Evolutionary conservation across 2,797 vertebrate genomes (phyloP).

Genomic region (Lagorchestes hirsutus): DNA sequence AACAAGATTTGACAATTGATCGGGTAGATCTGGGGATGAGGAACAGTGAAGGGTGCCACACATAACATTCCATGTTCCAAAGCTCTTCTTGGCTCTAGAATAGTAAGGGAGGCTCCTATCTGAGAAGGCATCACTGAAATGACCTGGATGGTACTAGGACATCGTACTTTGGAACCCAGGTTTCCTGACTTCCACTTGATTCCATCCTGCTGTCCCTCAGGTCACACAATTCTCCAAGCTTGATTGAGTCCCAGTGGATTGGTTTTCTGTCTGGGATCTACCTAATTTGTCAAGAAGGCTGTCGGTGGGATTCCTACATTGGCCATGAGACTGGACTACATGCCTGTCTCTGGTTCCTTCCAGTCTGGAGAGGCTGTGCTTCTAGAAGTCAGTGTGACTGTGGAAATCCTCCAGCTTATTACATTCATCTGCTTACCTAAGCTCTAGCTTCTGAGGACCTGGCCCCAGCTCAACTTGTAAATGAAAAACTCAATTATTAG

Average conservation of each 20-base stretch:
- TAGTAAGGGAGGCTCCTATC: no score
- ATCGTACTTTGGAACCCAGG: no score
- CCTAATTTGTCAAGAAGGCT: not conserved
- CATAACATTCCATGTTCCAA: no score
- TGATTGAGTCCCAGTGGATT: not conserved
- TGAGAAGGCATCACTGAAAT: no score
- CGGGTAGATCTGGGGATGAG: no score
- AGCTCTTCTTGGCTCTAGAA: no score
- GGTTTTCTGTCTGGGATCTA: not conserved
- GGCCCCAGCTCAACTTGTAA: not conserved
- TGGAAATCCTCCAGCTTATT: fast-evolving
- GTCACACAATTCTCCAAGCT: no score
- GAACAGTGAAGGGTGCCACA: no score
- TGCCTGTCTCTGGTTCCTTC: not conserved
- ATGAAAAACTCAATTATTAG: fast-evolving
- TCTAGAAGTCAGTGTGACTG: fast-evolving
- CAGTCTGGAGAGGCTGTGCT: not conserved
- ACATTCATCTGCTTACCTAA: not conserved
- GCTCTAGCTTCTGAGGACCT: not conserved
- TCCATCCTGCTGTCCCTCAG: no score
- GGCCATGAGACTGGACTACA: fast-evolving
- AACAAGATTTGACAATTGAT: no score
- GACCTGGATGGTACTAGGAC: no score
- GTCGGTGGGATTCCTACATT: not conserved
- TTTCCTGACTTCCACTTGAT: no score